A percentile compares a stretch with the other conserved stretches of the same genome.
These are phyloP conservation scores for Pasiphila rectangulata DNA, from an alignment of 2,888 invertebrate species.

Conservation along the genomic window DNA sequence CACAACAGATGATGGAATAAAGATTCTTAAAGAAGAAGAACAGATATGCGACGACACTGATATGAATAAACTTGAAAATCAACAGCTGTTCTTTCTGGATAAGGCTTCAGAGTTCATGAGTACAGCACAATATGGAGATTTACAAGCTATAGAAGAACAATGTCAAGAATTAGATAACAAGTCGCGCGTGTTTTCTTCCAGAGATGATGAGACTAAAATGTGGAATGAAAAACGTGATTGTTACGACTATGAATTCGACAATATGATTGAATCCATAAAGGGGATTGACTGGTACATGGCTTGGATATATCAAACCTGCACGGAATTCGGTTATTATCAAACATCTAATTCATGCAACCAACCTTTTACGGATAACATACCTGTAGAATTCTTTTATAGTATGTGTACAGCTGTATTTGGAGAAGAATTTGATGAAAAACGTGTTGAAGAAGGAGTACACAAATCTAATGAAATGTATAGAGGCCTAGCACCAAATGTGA, in stretches of 20 bases:
- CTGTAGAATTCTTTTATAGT: slow-evolving; percentile 61
- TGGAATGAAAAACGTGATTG: slow-evolving; percentile 47
- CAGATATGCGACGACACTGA: slow-evolving; percentile 57
- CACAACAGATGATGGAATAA: slow-evolving; percentile 48
- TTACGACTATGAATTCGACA: slow-evolving; percentile 53
- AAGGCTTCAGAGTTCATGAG: slow-evolving; percentile 51
- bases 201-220: slow-evolving; percentile 36
- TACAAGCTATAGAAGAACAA: slow-evolving; percentile 45
- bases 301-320: slow-evolving; percentile 89
- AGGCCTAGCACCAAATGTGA: slow-evolving; percentile 67
- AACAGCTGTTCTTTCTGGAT: slow-evolving; percentile 58
- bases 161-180: slow-evolving; percentile 42
- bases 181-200: slow-evolving; percentile 31
- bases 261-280: slow-evolving; percentile 46
- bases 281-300: slow-evolving; percentile 44
- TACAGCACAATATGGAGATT: slow-evolving; percentile 57
- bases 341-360: slow-evolving; percentile 79
- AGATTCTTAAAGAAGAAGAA: slow-evolving; percentile 55
- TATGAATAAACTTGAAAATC: slow-evolving; percentile 53
- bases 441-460: slow-evolving; percentile 56
- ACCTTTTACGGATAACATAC: slow-evolving; percentile 79
- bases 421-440: slow-evolving; percentile 51
- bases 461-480: slow-evolving; percentile 76
- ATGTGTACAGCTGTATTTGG: slow-evolving; percentile 69
- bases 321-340: slow-evolving; percentile 88